Evolutionary conservation across 2,113 vertebrate genomes (phyloP).

Genomic region (Hyaena hyaena): DNA sequence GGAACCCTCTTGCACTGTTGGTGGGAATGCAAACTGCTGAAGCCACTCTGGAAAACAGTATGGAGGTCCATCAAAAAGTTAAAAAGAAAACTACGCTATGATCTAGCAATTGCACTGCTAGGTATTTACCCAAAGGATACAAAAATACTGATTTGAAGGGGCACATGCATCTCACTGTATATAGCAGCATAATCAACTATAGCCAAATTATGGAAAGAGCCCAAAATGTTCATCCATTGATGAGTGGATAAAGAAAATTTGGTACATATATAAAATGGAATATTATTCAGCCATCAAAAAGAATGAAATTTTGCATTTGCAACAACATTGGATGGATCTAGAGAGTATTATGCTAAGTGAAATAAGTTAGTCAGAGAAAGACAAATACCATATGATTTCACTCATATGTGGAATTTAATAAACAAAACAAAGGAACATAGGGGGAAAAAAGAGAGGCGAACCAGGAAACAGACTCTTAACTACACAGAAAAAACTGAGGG

Average conservation of each 20-base stretch:
- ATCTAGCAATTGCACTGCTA: neutral
- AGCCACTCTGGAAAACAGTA: neutral
- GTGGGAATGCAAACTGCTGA: neutral
- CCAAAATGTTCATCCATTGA: neutral
- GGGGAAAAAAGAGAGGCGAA: neutral
- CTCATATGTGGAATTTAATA: neutral
- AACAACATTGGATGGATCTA: neutral
- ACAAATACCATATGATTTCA: neutral
- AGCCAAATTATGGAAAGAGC: neutral
- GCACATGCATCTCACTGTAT: neutral
- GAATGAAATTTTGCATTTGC: neutral
- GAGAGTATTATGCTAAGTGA: neutral
- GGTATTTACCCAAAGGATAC: neutral
- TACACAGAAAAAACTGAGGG: neutral
- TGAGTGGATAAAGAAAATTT: neutral
- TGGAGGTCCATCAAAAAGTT: neutral
- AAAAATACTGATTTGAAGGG: neutral
- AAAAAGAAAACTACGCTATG: neutral
- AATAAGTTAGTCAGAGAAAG: neutral
- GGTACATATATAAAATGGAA: neutral
- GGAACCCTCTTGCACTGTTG: neutral
- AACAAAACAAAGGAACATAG: neutral
- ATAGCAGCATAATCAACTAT: neutral
- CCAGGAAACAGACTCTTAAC: neutral
- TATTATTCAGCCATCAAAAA: neutral